Base-by-base conservation (phyloP, 2,888 invertebrate species). In the Heliconius cydno region DNA sequence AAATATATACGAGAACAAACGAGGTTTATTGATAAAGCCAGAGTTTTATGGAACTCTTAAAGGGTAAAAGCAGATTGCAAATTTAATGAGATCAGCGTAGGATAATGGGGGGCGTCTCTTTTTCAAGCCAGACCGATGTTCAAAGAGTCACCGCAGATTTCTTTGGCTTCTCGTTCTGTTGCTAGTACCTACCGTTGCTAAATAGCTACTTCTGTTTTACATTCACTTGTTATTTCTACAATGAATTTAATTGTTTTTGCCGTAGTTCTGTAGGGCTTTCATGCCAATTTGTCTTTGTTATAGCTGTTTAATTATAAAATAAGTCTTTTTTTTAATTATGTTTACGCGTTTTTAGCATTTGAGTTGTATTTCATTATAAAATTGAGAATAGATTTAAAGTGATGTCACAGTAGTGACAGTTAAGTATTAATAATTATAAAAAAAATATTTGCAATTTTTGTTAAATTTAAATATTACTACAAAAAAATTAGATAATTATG, bases 31-130 rank as follows among this genome's bases (percentile, higher is more conserved):
- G 77, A 76, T 77, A 80, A 77, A 77, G 74, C 38, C 52, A 28
- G 63, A 75, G 57, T 77, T 77, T 82, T 57, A 81, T 78, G 68
- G 67, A 65, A 72, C 77, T 79, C 68, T 79, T 82, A 73, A 80
- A 77, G 71, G 76, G 70, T 66, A 75, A 57, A 76, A 76, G 70
- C 77, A 79, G 76, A 74, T 79, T 81, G 77, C 78, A 81, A 78
- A 80, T 82, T 82, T 82, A 82, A 82, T 82, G 80, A 80, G 82
- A 82, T 82, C 78, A 79, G 77, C 82, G 76, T 79, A 78, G 78
- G 77, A 80, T 80, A 80, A 81, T 76, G 76, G 68, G 73, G 46
- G 76, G 72, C 76, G 52, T 46, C 72, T 76, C 66, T 80, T 78
- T 81, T 80, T 78, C 22, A 65, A 81, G 72, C 71, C 75, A 75